These are phyloP conservation scores for Dinomys branickii DNA, from an alignment of 2,113 vertebrate species.

Conservation along the genomic window DNA sequence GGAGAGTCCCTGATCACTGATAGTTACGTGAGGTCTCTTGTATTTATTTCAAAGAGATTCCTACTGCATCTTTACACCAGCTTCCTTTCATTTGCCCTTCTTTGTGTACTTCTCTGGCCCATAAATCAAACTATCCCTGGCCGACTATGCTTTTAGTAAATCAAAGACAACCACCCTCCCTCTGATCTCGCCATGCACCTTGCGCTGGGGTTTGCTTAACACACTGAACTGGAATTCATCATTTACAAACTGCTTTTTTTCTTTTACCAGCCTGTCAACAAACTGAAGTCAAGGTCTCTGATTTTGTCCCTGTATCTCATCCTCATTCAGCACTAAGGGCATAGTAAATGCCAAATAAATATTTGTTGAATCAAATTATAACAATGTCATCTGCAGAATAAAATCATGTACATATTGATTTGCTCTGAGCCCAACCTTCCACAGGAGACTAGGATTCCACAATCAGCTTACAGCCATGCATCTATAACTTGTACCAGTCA, in stretches of 20 bases:
- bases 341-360: constrained; percentile 44
- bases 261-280: neutral
- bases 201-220: neutral
- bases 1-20: neutral
- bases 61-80: neutral
- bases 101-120: neutral
- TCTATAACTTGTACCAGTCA: neutral
- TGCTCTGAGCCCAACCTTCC: constrained; percentile 15
- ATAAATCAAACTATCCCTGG: neutral
- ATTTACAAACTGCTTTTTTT: neutral
- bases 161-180: neutral
- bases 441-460: constrained; percentile 10
- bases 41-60: neutral
- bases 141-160: neutral
- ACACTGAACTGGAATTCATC: neutral
- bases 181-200: neutral
- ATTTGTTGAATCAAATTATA: constrained; percentile 58
- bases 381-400: constrained; percentile 54
- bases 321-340: neutral
- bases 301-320: neutral
- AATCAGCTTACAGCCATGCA: neutral
- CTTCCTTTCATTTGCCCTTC: neutral
- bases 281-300: neutral
- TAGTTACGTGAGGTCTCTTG: neutral
- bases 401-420: constrained; percentile 31